Percentiles rank a stretch among this genome's conserved stretches.
Conservation (phyloP, 2,113 vertebrate genomes). For the Tragulus kanchil region DNA sequence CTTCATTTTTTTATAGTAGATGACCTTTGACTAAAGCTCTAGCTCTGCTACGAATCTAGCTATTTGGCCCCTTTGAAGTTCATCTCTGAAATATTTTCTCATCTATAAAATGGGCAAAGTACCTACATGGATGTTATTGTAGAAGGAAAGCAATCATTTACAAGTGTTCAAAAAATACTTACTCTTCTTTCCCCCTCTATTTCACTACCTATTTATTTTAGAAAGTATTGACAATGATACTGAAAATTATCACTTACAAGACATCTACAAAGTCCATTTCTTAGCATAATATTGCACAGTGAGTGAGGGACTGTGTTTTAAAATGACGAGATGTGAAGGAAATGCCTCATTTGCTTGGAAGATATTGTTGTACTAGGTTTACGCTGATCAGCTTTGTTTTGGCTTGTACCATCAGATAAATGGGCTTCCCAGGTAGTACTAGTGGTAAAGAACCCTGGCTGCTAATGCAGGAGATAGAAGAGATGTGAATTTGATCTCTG, state of each 20-base stretch:
- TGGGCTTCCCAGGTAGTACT: no score
- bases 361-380: neutral
- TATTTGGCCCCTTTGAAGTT: slow-evolving; percentile 20
- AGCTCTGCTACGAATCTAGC: neutral
- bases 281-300: neutral
- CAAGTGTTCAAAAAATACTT: neutral
- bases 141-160: neutral
- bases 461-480: no score
- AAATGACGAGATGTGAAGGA: neutral
- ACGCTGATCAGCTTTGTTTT: neutral
- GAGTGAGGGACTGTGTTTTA: neutral
- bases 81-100: neutral
- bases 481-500: no score
- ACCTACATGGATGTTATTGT: neutral
- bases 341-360: neutral
- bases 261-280: neutral
- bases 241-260: neutral
- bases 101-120: neutral
- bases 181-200: neutral
- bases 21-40: neutral
- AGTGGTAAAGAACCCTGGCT: no score
- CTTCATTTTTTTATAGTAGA: neutral
- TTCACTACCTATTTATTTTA: neutral
- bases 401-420: neutral
- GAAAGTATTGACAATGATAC: neutral